These are phyloP conservation scores for Saccostrea echinata DNA, from an alignment of 1,140 invertebrate genomes.

Conservation along the genomic window DNA sequence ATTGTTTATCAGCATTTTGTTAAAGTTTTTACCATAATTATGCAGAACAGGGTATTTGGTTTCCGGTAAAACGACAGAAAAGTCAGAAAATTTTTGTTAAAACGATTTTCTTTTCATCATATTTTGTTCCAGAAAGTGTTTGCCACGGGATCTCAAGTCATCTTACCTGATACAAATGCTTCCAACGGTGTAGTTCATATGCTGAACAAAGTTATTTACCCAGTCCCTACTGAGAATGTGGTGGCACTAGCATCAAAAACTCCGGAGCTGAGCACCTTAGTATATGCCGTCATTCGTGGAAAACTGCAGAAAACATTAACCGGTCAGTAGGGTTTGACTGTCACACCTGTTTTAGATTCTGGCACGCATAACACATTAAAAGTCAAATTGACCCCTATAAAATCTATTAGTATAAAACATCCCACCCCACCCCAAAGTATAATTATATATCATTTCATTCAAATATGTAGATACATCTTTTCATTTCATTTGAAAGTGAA, in stretches of 20 bases:
- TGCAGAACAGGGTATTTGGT: too few species aligned
- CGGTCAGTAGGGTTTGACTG: not conserved
- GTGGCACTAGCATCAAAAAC: conserved; percentile 41
- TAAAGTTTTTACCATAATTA: too few species aligned
- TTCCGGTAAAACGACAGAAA: not conserved
- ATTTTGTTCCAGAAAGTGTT: conserved; percentile 38
- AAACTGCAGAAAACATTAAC: conserved; percentile 50
- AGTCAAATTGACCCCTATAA: too few species aligned
- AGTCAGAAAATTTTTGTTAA: not conserved
- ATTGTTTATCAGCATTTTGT: too few species aligned
- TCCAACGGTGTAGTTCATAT: conserved; percentile 55
- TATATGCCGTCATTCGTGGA: conserved; percentile 54
- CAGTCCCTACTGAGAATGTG: conserved; percentile 56
- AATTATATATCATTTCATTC: too few species aligned
- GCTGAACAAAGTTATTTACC: conserved; percentile 56
- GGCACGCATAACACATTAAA: too few species aligned
- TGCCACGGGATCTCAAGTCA: conserved; percentile 43
- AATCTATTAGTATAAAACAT: too few species aligned
- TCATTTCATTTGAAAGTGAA: too few species aligned
- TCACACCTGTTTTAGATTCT: not conserved
- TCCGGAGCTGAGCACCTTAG: conserved; percentile 48
- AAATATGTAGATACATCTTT: too few species aligned
- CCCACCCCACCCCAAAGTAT: too few species aligned
- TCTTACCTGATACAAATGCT: conserved; percentile 49
- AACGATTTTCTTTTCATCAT: not conserved